Evolutionary conservation across 2,888 invertebrate species (phyloP), one percentile per base, ranked within the genome.

Genomic region (Orthonychiurus folsomi): DNA sequence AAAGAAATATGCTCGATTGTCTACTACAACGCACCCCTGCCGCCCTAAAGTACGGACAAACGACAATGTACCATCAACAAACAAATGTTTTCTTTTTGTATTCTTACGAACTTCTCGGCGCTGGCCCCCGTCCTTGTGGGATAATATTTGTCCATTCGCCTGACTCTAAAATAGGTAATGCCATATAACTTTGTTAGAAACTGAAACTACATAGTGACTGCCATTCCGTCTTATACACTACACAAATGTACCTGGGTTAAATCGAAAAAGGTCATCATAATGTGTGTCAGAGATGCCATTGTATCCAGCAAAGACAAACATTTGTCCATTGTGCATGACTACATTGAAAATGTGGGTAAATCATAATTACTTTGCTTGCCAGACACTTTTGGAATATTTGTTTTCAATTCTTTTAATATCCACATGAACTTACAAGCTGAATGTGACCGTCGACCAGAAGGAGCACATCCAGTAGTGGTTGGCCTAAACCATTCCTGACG

Each of bases 291-390:
- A 76, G 27, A 85, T 79, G 12, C 89, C 88, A 78, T 93, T 90
- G 75, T 86, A 93, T 27, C 94, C 94, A 59, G 93, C 94, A 79
- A 94, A 93, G 66, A 93, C 85, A 75, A 88, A 93, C 80, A 94
- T 84, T 73, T 83, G 81, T 24, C 83, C 84, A 69, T 86, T 82
- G 75, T 88, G 84, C 3, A 86, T 79, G 84, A 92, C 91, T 91
- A 78, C 84, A 68, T 20, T 28, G 12, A 56, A 9, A 21, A 15
- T 21, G 20, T 53, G 20, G n/a, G n/a, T 12, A 12, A 47, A 12
- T 47, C 24, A 23, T 18, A 18, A 23, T 3, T 58, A 23, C 20
- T 48, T 2, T 24, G 48, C 37, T n/a, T n/a, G n/a, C n/a, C n/a
- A n/a, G n/a, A n/a, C n/a, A n/a, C n/a, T n/a, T n/a, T n/a, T n/a